Evolutionary conservation across 2,113 vertebrate genomes (phyloP).

Genomic region (Hymenochirus boettgeri): DNA sequence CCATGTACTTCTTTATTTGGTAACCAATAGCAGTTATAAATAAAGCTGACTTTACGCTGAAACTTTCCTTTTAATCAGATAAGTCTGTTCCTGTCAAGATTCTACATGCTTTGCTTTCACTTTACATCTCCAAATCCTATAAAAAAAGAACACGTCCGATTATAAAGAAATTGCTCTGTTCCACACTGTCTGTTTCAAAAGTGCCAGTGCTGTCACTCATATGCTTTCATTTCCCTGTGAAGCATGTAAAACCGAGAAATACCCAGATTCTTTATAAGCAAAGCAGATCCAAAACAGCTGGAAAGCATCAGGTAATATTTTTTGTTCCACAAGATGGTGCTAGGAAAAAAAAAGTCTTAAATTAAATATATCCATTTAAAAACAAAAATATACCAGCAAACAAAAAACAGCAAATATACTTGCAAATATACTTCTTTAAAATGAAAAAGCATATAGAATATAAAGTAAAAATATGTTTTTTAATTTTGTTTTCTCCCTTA

Average conservation of each 20-base stretch:
- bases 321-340: constrained; percentile 71
- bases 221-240: constrained; percentile 5
- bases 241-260: constrained; percentile 10
- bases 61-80: too few species aligned
- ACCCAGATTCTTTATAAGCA: constrained; percentile 28
- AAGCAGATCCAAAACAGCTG: not conserved
- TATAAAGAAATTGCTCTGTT: constrained; percentile 49
- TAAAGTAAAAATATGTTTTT: too few species aligned
- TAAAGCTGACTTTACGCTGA: too few species aligned
- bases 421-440: too few species aligned
- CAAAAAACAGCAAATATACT: too few species aligned
- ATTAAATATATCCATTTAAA: constrained; percentile 42
- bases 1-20: too few species aligned
- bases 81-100: not conserved
- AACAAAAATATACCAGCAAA: not conserved
- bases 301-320: constrained; percentile 40
- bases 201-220: constrained; percentile 42
- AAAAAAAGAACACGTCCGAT: constrained; percentile 48
- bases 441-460: too few species aligned
- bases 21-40: too few species aligned
- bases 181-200: constrained; percentile 49
- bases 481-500: constrained; percentile 27
- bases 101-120: too few species aligned
- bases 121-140: too few species aligned
- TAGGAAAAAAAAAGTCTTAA: constrained; percentile 67